phyloP scores from a whole-genome alignment of 2,888 invertebrate species.

The Gymnocheta viridis region DNA sequence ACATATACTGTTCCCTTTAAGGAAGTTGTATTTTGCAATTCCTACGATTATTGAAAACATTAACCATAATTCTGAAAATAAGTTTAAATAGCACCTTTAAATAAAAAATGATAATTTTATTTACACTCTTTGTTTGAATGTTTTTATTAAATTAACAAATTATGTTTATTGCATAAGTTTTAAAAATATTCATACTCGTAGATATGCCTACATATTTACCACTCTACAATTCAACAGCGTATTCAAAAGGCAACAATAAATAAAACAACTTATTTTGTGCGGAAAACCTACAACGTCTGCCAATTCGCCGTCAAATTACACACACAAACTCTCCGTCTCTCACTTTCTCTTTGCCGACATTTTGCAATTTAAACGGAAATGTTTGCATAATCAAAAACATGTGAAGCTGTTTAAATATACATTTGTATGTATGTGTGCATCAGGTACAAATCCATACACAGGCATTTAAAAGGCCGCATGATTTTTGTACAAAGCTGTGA shows the following conservation, averaged over 20 bases:
- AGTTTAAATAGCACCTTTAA: too few relatives aligned
- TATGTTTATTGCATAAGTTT: too few relatives aligned
- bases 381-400: slow-evolving; percentile 39
- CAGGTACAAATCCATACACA: background rate
- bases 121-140: too few relatives aligned
- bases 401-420: background rate
- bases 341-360: background rate
- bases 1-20: too few relatives aligned
- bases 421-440: background rate
- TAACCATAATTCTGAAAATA: too few relatives aligned
- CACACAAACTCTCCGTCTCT: background rate
- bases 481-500: background rate
- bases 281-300: slow-evolving; percentile 44
- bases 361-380: slow-evolving; percentile 15
- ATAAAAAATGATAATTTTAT: too few relatives aligned
- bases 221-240: slow-evolving; percentile 6
- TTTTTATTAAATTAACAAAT: background rate
- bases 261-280: background rate
- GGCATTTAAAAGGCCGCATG: background rate
- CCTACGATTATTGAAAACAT: too few relatives aligned
- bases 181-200: background rate
- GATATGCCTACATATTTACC: background rate
- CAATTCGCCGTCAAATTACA: slow-evolving; percentile 41
- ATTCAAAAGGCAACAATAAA: slow-evolving; percentile 10
- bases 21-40: too few relatives aligned